Base-by-base conservation (phyloP, 1,140 invertebrate genomes). In the Tyrophagus putrescentiae region DNA sequence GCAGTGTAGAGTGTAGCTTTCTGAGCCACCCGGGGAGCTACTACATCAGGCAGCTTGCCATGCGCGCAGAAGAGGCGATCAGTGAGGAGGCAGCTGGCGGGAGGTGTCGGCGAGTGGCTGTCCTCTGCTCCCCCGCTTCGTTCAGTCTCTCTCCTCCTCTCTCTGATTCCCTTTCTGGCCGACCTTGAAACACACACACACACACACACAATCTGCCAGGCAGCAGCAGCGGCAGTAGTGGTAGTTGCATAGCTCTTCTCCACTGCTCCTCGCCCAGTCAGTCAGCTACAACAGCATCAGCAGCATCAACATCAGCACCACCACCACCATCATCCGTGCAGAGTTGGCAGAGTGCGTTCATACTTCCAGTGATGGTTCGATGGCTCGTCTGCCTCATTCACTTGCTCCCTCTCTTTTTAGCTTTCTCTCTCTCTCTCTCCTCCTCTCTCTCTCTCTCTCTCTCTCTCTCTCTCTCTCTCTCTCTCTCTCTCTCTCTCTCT, bases 121-220 rank as follows among this genome's bases (percentile, higher is more conserved):
- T 39, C 36, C 21, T 39, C 36, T 21, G 13, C 36, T 39, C 36
- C 13, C 36, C 13, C 13, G 36, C 21, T 21, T 39, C 13, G 36
- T 21, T 21, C 13, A 39, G 13, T 13, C 13, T 21, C 36, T 13
- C 36, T 39, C 36, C 36, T 21, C 36, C 36, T 21, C 36, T 21
- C 36, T 21, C 13, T 39, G 36, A 13, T 21, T 13, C 36, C 36
- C 21, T 21, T 21, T 13, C 36, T 39, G 36, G 36, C 36, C 21
- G 36, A 39, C 36, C 36, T 39, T 39, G 36, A 39, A 39, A 39
- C 36, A 39, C 36, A 39, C 36, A 39, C n/a, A n/a, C n/a, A n/a
- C n/a, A n/a, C n/a, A 39, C 21, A 13, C 36, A 39, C 36, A 39
- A 39, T 39, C 13, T 21, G 21, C 36, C 36, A 21, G 21, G 36